These are phyloP conservation scores for Phortica okadai DNA, from an alignment of 2,888 invertebrate species.

Conservation along the genomic window DNA sequence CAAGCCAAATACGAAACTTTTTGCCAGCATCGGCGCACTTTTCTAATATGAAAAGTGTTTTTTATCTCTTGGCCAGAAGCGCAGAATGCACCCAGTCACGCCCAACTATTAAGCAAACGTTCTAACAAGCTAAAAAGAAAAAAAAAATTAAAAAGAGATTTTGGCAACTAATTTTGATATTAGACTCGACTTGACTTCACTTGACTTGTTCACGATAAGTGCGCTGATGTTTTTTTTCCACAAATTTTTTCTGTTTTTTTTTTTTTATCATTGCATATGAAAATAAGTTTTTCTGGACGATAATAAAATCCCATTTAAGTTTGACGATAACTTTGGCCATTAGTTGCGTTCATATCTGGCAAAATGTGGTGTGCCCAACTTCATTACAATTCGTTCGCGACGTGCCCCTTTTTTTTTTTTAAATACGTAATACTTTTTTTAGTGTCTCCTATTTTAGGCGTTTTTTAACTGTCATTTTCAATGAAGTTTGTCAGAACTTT, in stretches of 20 bases:
- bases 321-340: constrained; percentile 67
- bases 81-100: constrained; percentile 7
- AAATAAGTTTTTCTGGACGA: constrained; percentile 63
- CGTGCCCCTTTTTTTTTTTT: background rate
- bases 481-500: constrained; percentile 20
- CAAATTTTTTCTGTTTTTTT: constrained; percentile 35
- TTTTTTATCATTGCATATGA: constrained; percentile 44
- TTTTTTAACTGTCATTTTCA: constrained; percentile 23
- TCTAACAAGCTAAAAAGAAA: background rate
- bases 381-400: background rate
- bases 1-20: constrained; percentile 10
- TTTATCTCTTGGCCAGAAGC: constrained; percentile 24
- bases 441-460: constrained; percentile 1
- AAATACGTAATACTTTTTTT: background rate
- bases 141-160: background rate
- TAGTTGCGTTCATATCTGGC: constrained; percentile 48
- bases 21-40: background rate
- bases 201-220: constrained; percentile 1
- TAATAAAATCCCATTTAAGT: constrained; percentile 70
- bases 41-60: constrained; percentile 33
- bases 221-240: constrained; percentile 2
- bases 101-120: constrained; percentile 17
- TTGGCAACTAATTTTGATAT: constrained; percentile 1
- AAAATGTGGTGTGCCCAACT: constrained; percentile 14
- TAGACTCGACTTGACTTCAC: constrained; percentile 35